Evolutionary conservation across 2,113 vertebrate genomes (phyloP), one percentile per base, ranked within the genome.

Genomic region (rabbit (Oryctolagus cuniculus)): DNA sequence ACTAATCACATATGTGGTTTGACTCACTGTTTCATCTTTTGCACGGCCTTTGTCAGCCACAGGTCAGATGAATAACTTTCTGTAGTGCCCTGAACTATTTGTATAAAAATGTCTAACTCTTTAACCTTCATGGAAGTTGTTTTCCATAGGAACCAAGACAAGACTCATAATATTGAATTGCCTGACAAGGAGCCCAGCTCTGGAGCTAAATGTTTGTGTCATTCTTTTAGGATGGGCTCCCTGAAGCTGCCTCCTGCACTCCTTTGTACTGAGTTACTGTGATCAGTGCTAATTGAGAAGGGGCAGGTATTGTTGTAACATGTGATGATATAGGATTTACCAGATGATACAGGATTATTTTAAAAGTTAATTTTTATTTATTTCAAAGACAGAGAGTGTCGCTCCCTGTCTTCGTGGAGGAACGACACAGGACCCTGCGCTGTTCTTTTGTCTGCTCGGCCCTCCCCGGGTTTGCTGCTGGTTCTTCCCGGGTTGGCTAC

Each of bases 1-100:
- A 51, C 75, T 44, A 69, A 58, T 90, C 13, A 90, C 79, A 51
- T 92, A 63, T 81, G 25, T 96, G 31, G 87, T 77, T 86, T 93
- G 80, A 63, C 53, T 89, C 6, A 74, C 74, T 58, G 36, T 70
- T 84, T 92, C 36, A 27, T 73, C 34, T 9, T 96, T 91, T 85
- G n/a, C 92, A 85, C 92, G 49, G 6, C 22, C 63, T 88, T 63
- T 25, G 21, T 87, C 6, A 91, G n/a, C 7, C 15, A 95, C 25
- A 86, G 63, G 31, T 49, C 19, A 73, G 21, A 80, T 96, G 67
- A 93, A 79, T 17, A 93, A 13, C 8, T 77, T 66, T 24, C 24
- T 93, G 15, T 82, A 34, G 72, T 84, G 87, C 67, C 55, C 66
- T 78, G 17, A 44, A 22, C 63, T 69, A 3, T 81, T 51, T 80